Evolutionary conservation across 1,140 invertebrate genomes (phyloP).

Genomic region (Tribolium madens): DNA sequence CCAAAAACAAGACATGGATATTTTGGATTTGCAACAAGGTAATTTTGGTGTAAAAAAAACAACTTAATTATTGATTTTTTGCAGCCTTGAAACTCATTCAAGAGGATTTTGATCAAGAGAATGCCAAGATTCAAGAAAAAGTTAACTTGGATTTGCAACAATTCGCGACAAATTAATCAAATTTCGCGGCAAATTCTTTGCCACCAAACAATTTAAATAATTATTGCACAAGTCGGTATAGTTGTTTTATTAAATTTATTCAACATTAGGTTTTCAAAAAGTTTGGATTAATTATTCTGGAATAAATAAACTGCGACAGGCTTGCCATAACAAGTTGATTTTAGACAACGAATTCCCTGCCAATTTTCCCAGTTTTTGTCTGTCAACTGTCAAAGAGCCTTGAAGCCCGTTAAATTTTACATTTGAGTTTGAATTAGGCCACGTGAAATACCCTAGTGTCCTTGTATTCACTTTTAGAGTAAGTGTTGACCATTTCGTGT

Average conservation of each 20-base stretch:
- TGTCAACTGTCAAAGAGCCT: constrained; percentile 4
- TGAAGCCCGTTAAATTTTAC: neutral
- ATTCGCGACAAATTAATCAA: neutral
- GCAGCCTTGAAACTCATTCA: constrained; percentile 59
- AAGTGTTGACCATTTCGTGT: too few species aligned
- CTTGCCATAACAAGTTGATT: neutral
- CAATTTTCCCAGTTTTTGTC: neutral
- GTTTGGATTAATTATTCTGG: neutral
- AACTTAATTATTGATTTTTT: constrained; percentile 20
- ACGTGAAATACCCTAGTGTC: neutral
- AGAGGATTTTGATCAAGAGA: constrained; percentile 52
- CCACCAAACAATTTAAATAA: neutral
- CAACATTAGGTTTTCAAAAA: neutral
- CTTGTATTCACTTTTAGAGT: too few species aligned
- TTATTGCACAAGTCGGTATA: neutral
- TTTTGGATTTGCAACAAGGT: constrained; percentile 85
- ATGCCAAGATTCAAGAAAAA: neutral
- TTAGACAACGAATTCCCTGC: neutral
- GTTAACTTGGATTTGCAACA: neutral
- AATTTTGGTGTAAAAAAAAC: constrained; percentile 50
- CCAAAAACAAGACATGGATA: constrained; percentile 86
- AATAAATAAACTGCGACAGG: neutral
- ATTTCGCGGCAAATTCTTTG: neutral
- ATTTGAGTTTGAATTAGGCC: neutral
- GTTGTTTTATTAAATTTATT: neutral